A percentile compares a stretch with the other conserved stretches of the same genome.
These are phyloP conservation scores for Polypterus senegalus DNA, from an alignment of 2,113 vertebrate species.

Conservation along the genomic window DNA sequence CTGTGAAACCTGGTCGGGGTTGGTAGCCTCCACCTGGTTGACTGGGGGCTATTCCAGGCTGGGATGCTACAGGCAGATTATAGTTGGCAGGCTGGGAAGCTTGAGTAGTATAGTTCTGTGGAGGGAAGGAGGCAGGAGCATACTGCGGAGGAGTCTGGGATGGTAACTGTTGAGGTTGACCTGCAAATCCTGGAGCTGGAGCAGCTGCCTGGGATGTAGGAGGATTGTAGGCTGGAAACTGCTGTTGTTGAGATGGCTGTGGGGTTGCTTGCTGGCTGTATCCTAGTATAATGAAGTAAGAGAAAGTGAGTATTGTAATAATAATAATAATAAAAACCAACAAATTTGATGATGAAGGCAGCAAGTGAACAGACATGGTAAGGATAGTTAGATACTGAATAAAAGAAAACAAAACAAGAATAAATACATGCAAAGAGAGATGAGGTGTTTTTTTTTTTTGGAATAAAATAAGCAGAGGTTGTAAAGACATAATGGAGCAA, in stretches of 20 bases:
- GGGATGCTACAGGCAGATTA: conserved; percentile 63
- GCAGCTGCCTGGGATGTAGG: conserved; percentile 61
- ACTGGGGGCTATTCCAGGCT: conserved; percentile 50
- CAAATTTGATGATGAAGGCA: no score
- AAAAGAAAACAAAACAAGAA: no score
- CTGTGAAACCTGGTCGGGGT: conserved; percentile 71
- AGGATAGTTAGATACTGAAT: no score
- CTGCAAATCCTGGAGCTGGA: conserved; percentile 53
- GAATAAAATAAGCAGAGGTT: no score
- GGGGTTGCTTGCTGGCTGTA: conserved; percentile 75
- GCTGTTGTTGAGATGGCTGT: conserved; percentile 71
- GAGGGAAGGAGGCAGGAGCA: conserved; percentile 64
- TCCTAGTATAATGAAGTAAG: conserved; percentile 31
- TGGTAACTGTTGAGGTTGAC: conserved; percentile 54
- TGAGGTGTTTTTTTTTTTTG: no score
- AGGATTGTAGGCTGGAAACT: conserved; percentile 78
- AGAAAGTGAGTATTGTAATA: no score
- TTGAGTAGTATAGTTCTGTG: conserved; percentile 84
- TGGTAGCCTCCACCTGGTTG: conserved; percentile 62
- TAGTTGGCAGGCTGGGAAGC: conserved; percentile 74
- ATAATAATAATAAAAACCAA: no score
- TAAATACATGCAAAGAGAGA: no score
- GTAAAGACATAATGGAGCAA: no score
- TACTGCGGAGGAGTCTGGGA: conserved; percentile 66
- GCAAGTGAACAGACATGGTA: no score